phyloP scores from a whole-genome alignment of 2,888 invertebrate species.

The Dryadula phaetusa region DNA sequence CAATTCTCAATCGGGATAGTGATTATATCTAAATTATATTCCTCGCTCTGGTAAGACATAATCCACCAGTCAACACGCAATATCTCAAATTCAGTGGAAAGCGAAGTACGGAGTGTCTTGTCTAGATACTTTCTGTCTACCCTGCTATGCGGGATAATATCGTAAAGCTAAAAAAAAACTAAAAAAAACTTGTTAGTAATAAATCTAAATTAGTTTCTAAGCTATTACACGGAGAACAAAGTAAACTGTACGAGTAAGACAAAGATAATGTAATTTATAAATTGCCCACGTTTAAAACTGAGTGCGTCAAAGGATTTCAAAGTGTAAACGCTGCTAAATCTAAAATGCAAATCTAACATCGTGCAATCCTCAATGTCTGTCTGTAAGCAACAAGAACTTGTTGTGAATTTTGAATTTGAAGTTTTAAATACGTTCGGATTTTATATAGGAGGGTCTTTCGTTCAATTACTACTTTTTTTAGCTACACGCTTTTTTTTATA shows the following conservation, averaged over 20 bases:
- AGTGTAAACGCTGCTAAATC: slow-evolving; percentile 57
- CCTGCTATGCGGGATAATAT: no score
- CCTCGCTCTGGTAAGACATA: no score
- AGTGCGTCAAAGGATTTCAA: slow-evolving; percentile 29
- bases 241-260: not conserved
- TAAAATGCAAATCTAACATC: slow-evolving; percentile 59
- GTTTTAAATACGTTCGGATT: not conserved
- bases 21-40: no score
- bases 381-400: slow-evolving; percentile 44
- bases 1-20: no score
- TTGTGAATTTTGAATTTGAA: slow-evolving; percentile 10
- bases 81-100: no score
- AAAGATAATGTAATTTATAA: slow-evolving; percentile 12
- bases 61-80: no score
- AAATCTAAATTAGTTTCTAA: not conserved
- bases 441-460: not conserved
- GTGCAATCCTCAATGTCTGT: slow-evolving; percentile 52
- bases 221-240: not conserved
- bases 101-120: no score
- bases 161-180: no score
- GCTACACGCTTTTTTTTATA: no score
- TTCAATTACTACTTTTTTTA: no score
- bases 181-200: no score
- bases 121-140: no score
- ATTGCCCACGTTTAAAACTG: slow-evolving; percentile 17